Conservation (phyloP, 2,113 vertebrate genomes). For the Mus pahari region DNA sequence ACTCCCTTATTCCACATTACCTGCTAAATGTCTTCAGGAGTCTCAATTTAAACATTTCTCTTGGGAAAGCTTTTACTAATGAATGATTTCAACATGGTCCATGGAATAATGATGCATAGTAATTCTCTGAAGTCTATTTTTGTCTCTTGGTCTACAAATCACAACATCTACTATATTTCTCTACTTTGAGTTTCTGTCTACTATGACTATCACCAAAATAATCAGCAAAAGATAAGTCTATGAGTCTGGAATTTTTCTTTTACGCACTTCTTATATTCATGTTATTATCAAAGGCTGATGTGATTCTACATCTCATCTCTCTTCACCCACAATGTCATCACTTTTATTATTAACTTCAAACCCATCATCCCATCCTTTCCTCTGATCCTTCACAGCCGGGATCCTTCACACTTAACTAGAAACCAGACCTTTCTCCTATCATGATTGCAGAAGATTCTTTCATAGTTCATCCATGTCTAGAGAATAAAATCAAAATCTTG, state of each 20-base stretch:
- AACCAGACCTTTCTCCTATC: neutral
- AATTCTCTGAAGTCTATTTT: neutral
- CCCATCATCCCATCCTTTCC: neutral
- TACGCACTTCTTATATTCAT: neutral
- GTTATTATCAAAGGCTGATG: neutral
- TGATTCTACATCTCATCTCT: neutral
- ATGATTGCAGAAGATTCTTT: neutral
- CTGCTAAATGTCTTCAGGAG: neutral
- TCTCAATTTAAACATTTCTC: neutral
- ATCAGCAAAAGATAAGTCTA: neutral
- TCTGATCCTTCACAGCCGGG: neutral
- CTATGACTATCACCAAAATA: neutral
- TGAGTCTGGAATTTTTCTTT: neutral
- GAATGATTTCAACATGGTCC: neutral
- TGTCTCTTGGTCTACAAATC: neutral
- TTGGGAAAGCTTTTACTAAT: neutral
- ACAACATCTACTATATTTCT: neutral
- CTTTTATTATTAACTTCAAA: neutral
- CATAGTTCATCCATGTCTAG: neutral
- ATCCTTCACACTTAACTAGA: neutral
- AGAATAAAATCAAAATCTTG: neutral
- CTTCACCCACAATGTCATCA: accelerated
- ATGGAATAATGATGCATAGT: neutral
- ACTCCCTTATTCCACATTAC: neutral
- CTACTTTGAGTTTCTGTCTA: neutral